A percentile compares a stretch with the other conserved stretches of the same genome.
These are phyloP conservation scores for Nannoperca australis DNA, from an alignment of 2,797 vertebrate genomes.

Conservation along the genomic window DNA sequence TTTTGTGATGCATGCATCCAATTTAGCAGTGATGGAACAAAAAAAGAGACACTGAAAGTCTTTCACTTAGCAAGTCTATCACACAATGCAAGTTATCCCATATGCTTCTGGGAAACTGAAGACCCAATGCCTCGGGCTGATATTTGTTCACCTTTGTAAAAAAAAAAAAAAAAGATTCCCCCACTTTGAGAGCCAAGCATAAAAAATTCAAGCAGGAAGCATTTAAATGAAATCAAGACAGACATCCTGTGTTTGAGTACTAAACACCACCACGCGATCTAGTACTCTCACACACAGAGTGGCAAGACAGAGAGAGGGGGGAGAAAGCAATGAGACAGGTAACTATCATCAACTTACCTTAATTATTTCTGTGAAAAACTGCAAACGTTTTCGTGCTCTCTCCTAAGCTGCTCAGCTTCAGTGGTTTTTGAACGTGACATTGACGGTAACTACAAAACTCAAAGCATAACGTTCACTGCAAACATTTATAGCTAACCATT, in stretches of 20 bases:
- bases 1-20: not conserved
- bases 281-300: not conserved
- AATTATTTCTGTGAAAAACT: not conserved
- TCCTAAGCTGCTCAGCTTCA: not conserved
- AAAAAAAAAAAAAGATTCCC: too few relatives aligned
- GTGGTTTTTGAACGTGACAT: not conserved
- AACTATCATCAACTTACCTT: slow-evolving; percentile 38
- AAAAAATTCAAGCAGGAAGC: not conserved
- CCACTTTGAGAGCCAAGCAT: too few relatives aligned
- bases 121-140: not conserved
- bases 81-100: not conserved
- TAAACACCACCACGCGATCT: not conserved
- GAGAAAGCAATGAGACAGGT: not conserved
- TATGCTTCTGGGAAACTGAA: not conserved
- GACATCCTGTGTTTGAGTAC: not conserved
- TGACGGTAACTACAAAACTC: not conserved
- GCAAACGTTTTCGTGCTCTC: not conserved
- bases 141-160: not conserved
- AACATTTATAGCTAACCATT: not conserved
- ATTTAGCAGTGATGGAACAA: too few relatives aligned
- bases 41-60: not conserved
- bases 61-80: not conserved
- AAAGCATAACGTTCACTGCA: not conserved
- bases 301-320: not conserved
- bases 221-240: not conserved